A percentile compares a stretch with the other conserved stretches of the same genome.
Conservation (phyloP, 1,140 invertebrate genomes). For the Drosophila littoralis region DNA sequence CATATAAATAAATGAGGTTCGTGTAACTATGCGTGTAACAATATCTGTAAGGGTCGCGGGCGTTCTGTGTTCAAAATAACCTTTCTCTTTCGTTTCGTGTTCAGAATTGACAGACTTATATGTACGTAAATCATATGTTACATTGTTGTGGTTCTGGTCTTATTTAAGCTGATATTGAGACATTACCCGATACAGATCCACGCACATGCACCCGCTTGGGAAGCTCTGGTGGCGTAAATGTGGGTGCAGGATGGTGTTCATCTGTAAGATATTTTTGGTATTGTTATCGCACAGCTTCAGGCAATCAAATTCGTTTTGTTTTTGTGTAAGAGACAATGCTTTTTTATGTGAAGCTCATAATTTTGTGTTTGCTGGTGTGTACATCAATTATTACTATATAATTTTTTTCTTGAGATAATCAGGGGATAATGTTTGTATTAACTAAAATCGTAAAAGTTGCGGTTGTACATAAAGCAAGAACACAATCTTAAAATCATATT, state of each 20-base stretch:
- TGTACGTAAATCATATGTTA: constrained; percentile 10
- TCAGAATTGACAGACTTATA: constrained; percentile 16
- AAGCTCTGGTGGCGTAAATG: constrained; percentile 98
- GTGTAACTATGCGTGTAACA: constrained; percentile 4
- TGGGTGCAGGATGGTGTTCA: constrained; percentile 96
- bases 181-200: constrained; percentile 89
- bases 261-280: constrained; percentile 90
- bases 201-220: constrained; percentile 98
- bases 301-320: constrained; percentile 53
- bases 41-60: constrained; percentile 18
- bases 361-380: constrained; percentile 50
- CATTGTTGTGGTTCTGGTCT: constrained; percentile 21
- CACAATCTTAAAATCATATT: constrained; percentile 56
- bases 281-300: constrained; percentile 72
- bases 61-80: constrained; percentile 61
- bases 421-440: constrained; percentile 50
- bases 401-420: constrained; percentile 49
- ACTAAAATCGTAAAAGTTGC: constrained; percentile 53
- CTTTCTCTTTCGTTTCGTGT: constrained; percentile 56
- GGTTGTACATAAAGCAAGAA: constrained; percentile 51
- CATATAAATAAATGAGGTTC: constrained; percentile 25
- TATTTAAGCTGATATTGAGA: constrained; percentile 50
- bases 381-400: constrained; percentile 32
- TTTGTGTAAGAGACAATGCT: constrained; percentile 46
- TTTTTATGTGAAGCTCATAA: constrained; percentile 64